A percentile compares a stretch with the other conserved stretches of the same genome.
Evolutionary conservation across 2,797 vertebrate species (phyloP).

Genomic region (Sebastes nivosus): DNA sequence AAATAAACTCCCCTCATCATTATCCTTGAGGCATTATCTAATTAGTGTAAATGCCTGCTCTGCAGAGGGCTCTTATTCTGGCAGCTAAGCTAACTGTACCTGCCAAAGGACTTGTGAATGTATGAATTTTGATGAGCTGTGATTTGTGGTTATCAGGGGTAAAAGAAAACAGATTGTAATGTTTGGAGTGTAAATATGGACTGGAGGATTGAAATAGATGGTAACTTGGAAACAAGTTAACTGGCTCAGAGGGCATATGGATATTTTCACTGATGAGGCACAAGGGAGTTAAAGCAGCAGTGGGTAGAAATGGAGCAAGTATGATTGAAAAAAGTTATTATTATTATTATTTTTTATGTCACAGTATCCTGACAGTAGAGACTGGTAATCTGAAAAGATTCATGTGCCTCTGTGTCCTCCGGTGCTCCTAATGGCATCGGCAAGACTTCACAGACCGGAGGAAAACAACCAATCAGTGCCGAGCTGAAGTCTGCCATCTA

Average conservation of each 20-base stretch:
- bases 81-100: background rate
- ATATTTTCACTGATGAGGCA: background rate
- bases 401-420: too few species aligned
- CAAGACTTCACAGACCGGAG: too few species aligned
- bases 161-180: background rate
- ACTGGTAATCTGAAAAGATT: too few species aligned
- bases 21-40: constrained; percentile 37
- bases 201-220: constrained; percentile 16
- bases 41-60: constrained; percentile 57
- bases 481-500: too few species aligned
- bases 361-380: too few species aligned
- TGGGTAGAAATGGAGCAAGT: too few species aligned
- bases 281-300: background rate
- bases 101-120: constrained; percentile 20
- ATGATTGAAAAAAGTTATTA: too few species aligned
- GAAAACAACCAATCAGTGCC: too few species aligned
- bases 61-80: constrained; percentile 19
- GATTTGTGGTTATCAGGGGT: constrained; percentile 34
- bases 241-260: background rate
- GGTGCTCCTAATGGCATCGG: too few species aligned
- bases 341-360: too few species aligned
- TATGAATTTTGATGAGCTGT: constrained; percentile 44
- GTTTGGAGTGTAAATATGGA: constrained; percentile 5
- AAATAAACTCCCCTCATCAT: constrained; percentile 45
- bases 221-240: background rate